Base-by-base conservation (phyloP, 2,888 invertebrate genomes). In the Cecidostiba fungosa region DNA sequence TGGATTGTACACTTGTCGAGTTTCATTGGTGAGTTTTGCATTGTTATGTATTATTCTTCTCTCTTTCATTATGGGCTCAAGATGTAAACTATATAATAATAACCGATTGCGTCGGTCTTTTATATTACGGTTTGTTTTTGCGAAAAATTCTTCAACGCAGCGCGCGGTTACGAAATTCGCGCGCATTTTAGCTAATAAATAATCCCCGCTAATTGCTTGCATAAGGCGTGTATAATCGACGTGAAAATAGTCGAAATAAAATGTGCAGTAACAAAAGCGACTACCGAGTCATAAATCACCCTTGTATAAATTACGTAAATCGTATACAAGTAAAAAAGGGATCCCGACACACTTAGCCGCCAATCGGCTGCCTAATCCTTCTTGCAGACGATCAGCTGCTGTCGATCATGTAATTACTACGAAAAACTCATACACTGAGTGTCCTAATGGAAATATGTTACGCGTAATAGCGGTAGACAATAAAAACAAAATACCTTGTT, bases 1-100 rank as follows among this genome's bases (percentile, higher is more conserved):
- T 93, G 91, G 90, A 91, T 92, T 89, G 88, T 92, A 89, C 91
- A 90, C 88, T 92, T 92, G 90, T 90, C 90, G 89, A 88, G 89
- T 87, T 87, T 90, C 29, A 83, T 90, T 88, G 93, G 93, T 93
- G 88, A 78, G 91, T 54, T n/a, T 19, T 19, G 54, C 29, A 29
- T 39, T 36, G 14, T 1, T 19, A n/a, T n/a, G 59, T 43, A 8
- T 39, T n/a, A n/a, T n/a, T n/a, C n/a, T n/a, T n/a, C n/a, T n/a
- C n/a, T n/a, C n/a, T n/a, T n/a, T n/a, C n/a, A n/a, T n/a, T n/a
- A n/a, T n/a, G n/a, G n/a, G n/a, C n/a, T n/a, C n/a, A n/a, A n/a
- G n/a, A n/a, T n/a, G n/a, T n/a, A n/a, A n/a, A n/a, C n/a, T n/a
- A n/a, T n/a, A n/a, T n/a, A n/a, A n/a, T n/a, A n/a, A n/a, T n/a